Conservation (phyloP, 2,888 invertebrate species). For the Nemapogon koenigi region DNA sequence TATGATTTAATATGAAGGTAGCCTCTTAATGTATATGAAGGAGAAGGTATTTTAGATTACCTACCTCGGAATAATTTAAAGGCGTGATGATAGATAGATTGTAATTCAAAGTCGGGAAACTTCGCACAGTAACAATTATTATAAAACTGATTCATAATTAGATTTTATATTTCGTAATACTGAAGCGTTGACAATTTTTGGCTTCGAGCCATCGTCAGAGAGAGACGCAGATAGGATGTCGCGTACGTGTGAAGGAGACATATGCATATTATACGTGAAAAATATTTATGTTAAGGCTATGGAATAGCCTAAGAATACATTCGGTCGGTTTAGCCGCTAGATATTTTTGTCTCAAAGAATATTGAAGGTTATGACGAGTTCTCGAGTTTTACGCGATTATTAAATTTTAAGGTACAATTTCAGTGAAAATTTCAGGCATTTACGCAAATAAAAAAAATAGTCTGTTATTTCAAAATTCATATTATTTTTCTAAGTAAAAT, state of each 20-base stretch:
- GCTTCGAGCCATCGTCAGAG: constrained; percentile 37
- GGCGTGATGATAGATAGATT: no score
- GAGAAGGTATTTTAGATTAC: no score
- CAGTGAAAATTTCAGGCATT: no score
- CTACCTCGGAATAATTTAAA: no score
- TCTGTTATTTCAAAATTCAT: no score
- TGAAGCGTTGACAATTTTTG: constrained; percentile 32
- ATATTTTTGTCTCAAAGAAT: constrained; percentile 39
- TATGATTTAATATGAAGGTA: no score
- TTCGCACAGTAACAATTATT: constrained; percentile 21
- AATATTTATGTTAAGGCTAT: constrained; percentile 61
- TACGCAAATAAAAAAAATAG: no score
- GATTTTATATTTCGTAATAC: constrained; percentile 59
- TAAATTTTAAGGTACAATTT: no score
- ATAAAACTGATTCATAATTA: constrained; percentile 44
- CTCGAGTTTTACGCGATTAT: constrained; percentile 24
- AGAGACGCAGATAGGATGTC: constrained; percentile 38
- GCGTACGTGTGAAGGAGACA: constrained; percentile 42
- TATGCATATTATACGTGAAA: constrained; percentile 58
- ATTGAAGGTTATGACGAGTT: constrained; percentile 43
- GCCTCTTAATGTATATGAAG: no score
- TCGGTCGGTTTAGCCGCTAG: constrained; percentile 28
- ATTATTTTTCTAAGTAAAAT: no score
- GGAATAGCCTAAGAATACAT: constrained; percentile 49
- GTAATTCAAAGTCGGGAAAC: no score